Conservation (phyloP, 1,140 invertebrate genomes). For the Cephus cinctus region DNA sequence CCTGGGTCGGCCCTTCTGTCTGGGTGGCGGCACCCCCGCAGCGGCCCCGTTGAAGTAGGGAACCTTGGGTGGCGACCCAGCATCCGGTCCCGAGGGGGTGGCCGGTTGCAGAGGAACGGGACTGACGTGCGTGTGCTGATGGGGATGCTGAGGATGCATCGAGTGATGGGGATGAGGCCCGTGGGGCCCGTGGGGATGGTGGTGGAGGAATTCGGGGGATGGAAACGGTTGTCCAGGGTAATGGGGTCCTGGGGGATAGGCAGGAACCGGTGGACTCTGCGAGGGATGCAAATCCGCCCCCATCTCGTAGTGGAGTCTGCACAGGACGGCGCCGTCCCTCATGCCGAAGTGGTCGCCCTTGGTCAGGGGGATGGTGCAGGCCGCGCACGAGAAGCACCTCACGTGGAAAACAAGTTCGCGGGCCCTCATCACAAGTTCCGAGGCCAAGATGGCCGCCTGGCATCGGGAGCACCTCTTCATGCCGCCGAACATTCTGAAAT, state of each 20-base stretch:
- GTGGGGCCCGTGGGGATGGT: constrained; percentile 50
- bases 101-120: constrained; percentile 49
- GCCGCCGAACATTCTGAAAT: constrained; percentile 72
- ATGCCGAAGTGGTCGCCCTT: constrained; percentile 95
- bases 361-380: constrained; percentile 80
- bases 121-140: constrained; percentile 54
- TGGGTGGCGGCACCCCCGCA: constrained; percentile 60
- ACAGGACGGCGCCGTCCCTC: constrained; percentile 78
- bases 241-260: constrained; percentile 59
- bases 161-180: constrained; percentile 45
- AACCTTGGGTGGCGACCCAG: constrained; percentile 54
- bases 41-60: constrained; percentile 75
- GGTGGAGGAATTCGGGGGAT: constrained; percentile 58
- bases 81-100: constrained; percentile 39
- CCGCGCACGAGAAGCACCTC: constrained; percentile 90
- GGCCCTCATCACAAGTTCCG: constrained; percentile 94
- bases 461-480: constrained; percentile 85
- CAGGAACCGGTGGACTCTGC: constrained; percentile 59
- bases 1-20: constrained; percentile 88
- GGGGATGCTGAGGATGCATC: constrained; percentile 56
- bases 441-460: constrained; percentile 85
- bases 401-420: constrained; percentile 92
- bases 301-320: constrained; percentile 81
- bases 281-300: constrained; percentile 64
- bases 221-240: constrained; percentile 56